Evolutionary conservation across 2,113 vertebrate genomes (phyloP).

Genomic region (Trichomycterus rosablanca): DNA sequence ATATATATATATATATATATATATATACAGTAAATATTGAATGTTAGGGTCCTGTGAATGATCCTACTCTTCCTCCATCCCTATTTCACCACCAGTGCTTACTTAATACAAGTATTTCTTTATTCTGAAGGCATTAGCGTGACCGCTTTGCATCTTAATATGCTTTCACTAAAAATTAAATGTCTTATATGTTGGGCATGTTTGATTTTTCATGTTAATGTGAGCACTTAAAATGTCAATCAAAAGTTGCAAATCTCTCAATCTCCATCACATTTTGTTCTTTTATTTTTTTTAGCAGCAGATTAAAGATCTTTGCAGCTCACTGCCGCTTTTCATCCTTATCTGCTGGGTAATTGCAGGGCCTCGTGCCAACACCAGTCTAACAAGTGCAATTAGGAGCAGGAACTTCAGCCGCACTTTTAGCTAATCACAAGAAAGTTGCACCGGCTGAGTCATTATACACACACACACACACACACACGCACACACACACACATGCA

Average conservation of each 20-base stretch:
- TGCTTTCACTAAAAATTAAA: neutral
- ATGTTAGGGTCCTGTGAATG: no score
- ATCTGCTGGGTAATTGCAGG: slow-evolving; percentile 6
- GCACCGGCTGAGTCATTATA: slow-evolving; percentile 16
- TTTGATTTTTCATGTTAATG: neutral
- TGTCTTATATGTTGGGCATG: neutral
- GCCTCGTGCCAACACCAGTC: neutral
- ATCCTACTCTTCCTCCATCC: no score
- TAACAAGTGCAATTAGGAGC: slow-evolving; percentile 24
- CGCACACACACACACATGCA: no score
- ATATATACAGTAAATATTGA: no score
- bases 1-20: no score
- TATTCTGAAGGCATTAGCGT: no score
- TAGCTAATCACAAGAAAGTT: slow-evolving; percentile 9
- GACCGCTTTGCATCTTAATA: no score
- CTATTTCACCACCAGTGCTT: no score
- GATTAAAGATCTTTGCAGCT: neutral
- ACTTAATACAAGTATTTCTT: no score
- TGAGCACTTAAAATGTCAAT: neutral
- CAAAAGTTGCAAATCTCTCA: slow-evolving; percentile 1
- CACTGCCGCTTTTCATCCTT: neutral
- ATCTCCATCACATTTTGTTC: no score
- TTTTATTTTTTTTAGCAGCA: slow-evolving; percentile 8
- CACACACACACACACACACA: no score
- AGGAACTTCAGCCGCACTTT: slow-evolving; percentile 3